phyloP scores from a whole-genome alignment of 2,113 vertebrate genomes.

The Apteryx owenii region DNA sequence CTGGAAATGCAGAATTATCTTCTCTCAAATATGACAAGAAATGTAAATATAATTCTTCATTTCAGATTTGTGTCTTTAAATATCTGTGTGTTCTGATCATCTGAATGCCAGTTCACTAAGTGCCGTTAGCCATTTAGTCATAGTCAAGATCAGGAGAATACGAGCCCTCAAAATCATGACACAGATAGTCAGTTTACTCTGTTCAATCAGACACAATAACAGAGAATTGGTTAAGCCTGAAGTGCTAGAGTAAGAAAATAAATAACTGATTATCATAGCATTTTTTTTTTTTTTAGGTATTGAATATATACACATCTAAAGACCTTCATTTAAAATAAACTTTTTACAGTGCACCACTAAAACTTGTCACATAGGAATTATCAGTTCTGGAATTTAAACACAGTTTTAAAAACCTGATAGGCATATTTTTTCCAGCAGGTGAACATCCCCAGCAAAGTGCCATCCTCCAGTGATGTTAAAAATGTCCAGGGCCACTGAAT shows the following conservation, averaged over 20 bases:
- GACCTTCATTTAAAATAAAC: neutral
- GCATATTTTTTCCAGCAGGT: neutral
- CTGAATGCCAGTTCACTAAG: neutral
- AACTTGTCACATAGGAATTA: neutral
- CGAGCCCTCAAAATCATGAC: neutral
- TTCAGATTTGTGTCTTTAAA: neutral
- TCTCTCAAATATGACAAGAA: neutral
- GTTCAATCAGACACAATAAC: neutral
- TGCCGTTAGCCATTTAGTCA: slow-evolving; percentile 5
- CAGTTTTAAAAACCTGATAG: neutral
- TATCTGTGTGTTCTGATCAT: neutral
- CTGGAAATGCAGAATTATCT: neutral
- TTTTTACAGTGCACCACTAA: neutral
- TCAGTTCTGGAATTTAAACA: neutral
- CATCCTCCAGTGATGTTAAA: neutral
- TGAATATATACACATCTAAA: neutral
- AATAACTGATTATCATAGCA: neutral
- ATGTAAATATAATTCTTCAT: neutral
- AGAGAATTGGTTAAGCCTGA: neutral
- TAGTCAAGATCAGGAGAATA: neutral
- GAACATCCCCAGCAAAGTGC: neutral
- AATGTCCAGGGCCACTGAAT: neutral
- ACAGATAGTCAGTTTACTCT: neutral
- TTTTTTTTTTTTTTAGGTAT: neutral
- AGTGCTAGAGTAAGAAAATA: neutral